Evolutionary conservation across 2,888 invertebrate species (phyloP), one percentile per base, ranked within the genome.

Genomic region (Cynaeus angustus): DNA sequence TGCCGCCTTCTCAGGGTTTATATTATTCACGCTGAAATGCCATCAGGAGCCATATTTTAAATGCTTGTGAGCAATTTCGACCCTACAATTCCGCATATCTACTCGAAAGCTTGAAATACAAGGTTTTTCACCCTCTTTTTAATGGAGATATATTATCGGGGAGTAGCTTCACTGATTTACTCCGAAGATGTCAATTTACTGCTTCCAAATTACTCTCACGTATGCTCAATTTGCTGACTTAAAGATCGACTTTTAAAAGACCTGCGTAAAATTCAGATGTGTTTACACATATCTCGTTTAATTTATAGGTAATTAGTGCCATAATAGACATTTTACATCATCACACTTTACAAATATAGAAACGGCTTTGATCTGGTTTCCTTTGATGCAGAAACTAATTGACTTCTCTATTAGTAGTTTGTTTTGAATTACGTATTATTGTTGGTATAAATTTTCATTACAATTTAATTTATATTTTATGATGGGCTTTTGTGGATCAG

Each of bases 1-100:
- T 43, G 50, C 52, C 52, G 46, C 41, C 37, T 68, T 62, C 55
- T 55, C 64, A 48, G 33, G 66, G 58, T 59, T 67, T 67, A 59
- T 65, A 56, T 65, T 65, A 69, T 65, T 65, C 69, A 65, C 52
- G 65, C 45, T 64, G 48, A 68, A 68, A 58, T 68, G 64, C 62
- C 64, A 68, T 53, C 53, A 55, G 62, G 45, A 50, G 55, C 59
- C 53, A 64, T 64, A 62, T 64, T 64, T 68, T 68, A 68, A 62
- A 62, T 68, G 68, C 48, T 68, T 62, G 62, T 38, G 41, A 59
- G 64, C 55, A 68, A 68, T 68, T 68, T 64, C 41, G 16, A 68
- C 56, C 56, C 58, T 46, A 37, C 67, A 67, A 67, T 67, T 67
- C 52, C 58, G 59, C 66, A 67, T 67, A 67, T 67, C 58, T 50